Base-by-base conservation (phyloP, 1,140 invertebrate genomes). In the Cotesia vestalis region DNA sequence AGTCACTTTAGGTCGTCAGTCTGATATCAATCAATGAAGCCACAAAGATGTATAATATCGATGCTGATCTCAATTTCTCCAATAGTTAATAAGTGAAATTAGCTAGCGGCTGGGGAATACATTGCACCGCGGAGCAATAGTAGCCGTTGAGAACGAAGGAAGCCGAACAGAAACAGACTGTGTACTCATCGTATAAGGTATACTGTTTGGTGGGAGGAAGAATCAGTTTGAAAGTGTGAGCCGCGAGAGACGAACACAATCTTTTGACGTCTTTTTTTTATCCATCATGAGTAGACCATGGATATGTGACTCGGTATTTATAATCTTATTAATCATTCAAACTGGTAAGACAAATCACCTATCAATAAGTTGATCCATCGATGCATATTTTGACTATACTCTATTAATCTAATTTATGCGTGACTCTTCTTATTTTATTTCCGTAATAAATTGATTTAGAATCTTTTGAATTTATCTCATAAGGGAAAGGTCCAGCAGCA, bases 191-290 rank as follows among this genome's bases (percentile, higher is more conserved):
- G 4, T 59, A 83, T 81, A 84, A 81, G 78, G 78, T 76, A 71
- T 72, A 69, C 69, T 76, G 40, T 79, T 78, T 77, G 76, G 78
- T 78, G 72, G 75, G 74, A 80, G 78, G 78, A 78, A 78, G 62
- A 17, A 38, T 80, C 79, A 85, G 83, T 85, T 83, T 77, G 83
- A 85, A 84, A 84, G 82, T 83, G 77, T 79, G 75, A 80, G 80
- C 76, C 74, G 70, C 66, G 66, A 63, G 36, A 73, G 35, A 72
- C 72, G 66, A 74, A 75, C 75, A 74, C 72, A 34, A 67, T 67
- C 51, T 35, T 69, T 57, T 66, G 55, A 72, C 68, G 72, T 27
- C 40, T 52, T 27, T 68, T 68, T 59, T 62, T 17, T 63, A 46
- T 73, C 72, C 73, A 76, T 73, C 72, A 80, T 80, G 79, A 74